Conservation (phyloP, 2,797 vertebrate genomes). For the Acipenser ruthenus region DNA sequence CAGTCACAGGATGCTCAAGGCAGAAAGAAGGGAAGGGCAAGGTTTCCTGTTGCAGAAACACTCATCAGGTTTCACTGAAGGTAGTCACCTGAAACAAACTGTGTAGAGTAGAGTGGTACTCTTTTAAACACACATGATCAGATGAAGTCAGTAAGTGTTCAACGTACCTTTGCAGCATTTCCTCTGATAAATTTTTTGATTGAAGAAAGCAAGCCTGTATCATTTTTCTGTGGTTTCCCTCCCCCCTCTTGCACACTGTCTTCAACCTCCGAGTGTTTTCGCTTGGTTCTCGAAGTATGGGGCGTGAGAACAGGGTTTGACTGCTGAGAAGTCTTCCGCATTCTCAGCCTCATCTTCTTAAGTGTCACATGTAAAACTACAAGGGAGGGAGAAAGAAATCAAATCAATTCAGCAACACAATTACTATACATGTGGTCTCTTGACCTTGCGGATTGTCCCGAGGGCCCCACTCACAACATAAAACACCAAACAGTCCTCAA, state of each 20-base stretch:
- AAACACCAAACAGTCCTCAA: not conserved
- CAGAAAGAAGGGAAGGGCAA: too few relatives aligned
- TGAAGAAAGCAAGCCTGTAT: conserved; percentile 81
- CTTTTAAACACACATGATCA: not conserved
- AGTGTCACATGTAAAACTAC: conserved; percentile 84
- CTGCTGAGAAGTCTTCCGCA: conserved; percentile 93
- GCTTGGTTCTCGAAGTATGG: conserved; percentile 75
- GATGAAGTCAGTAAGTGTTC: not conserved
- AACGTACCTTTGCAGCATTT: conserved; percentile 82
- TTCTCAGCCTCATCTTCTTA: conserved; percentile 97
- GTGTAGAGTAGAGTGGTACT: too few relatives aligned
- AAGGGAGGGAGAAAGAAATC: not conserved
- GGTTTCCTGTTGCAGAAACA: too few relatives aligned
- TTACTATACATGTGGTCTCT: too few relatives aligned
- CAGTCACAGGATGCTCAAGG: too few relatives aligned
- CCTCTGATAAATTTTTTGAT: conserved; percentile 96
- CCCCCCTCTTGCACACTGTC: conserved; percentile 68
- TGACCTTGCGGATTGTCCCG: not conserved
- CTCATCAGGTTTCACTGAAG: not conserved
- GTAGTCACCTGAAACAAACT: too few relatives aligned
- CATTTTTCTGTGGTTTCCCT: conserved; percentile 81
- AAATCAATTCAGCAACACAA: too few relatives aligned
- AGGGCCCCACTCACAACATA: not conserved
- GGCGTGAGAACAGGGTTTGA: conserved; percentile 66
- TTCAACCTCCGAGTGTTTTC: conserved; percentile 84